These are phyloP conservation scores for Ceyx erithaca DNA, from an alignment of 2,797 vertebrate genomes.

Conservation along the genomic window DNA sequence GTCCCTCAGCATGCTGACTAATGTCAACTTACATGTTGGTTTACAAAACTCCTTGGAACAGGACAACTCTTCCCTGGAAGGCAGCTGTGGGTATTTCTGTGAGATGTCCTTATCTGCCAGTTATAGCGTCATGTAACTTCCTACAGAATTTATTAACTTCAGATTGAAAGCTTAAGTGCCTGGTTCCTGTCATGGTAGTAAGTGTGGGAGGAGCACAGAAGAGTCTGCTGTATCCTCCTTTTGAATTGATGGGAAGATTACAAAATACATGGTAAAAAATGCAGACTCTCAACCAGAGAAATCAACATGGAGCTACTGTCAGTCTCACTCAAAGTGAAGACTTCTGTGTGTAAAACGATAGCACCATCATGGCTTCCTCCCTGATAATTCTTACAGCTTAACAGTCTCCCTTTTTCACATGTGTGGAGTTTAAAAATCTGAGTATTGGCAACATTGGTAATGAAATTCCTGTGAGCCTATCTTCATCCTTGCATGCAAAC, in stretches of 20 bases:
- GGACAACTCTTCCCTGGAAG: neutral
- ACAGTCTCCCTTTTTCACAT: neutral
- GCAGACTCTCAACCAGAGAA: constrained; percentile 21
- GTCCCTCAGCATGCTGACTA: neutral
- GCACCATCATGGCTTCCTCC: neutral
- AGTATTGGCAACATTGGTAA: neutral
- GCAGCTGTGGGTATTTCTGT: neutral
- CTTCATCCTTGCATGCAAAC: neutral
- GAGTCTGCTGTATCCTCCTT: constrained; percentile 33
- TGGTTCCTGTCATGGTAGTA: constrained; percentile 25
- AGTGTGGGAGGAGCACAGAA: constrained; percentile 5
- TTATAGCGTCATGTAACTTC: constrained; percentile 1
- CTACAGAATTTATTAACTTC: constrained; percentile 42
- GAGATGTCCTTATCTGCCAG: constrained; percentile 2
- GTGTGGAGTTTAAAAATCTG: neutral
- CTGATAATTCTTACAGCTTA: neutral
- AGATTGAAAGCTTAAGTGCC: constrained; percentile 37
- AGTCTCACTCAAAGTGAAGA: neutral
- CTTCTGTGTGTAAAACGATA: neutral
- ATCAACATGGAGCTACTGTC: neutral
- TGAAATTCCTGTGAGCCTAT: neutral
- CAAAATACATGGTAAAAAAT: constrained; percentile 43
- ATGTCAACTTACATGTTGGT: neutral
- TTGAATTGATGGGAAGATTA: constrained; percentile 45
- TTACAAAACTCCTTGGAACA: neutral